Conservation (phyloP, 2,113 vertebrate species). For the Oreotrochilus melanogaster region DNA sequence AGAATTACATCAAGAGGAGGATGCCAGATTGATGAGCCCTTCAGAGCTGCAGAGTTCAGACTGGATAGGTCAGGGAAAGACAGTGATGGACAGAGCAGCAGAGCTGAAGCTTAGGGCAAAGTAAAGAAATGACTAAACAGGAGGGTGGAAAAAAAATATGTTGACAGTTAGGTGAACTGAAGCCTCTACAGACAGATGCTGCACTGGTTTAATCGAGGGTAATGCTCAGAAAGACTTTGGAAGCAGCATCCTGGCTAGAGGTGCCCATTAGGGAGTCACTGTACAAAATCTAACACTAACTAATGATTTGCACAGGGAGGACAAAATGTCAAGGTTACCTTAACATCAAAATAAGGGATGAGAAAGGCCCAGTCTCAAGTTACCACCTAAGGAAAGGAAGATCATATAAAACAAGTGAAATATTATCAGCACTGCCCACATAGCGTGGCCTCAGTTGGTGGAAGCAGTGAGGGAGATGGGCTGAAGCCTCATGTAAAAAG, state of each 20-base stretch:
- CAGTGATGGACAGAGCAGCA: accelerated
- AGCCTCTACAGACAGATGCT: neutral
- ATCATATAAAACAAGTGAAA: neutral
- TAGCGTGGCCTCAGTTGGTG: neutral
- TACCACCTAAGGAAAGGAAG: accelerated
- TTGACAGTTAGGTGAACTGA: neutral
- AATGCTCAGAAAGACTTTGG: neutral
- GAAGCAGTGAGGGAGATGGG: neutral
- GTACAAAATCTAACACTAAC: neutral
- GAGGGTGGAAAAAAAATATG: neutral
- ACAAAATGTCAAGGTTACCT: neutral
- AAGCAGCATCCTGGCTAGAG: neutral
- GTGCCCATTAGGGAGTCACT: neutral
- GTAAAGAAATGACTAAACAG: neutral
- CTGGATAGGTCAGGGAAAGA: neutral
- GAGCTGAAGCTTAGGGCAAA: neutral
- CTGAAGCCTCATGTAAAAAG: neutral
- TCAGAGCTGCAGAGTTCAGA: neutral
- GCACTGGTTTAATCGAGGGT: neutral
- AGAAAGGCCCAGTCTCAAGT: neutral
- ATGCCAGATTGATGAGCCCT: neutral
- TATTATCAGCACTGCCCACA: accelerated
- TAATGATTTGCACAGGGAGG: neutral
- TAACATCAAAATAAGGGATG: accelerated
- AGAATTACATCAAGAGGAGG: neutral